phyloP scores from a whole-genome alignment of 2,797 vertebrate genomes.

The Lycodopsis pacificus region DNA sequence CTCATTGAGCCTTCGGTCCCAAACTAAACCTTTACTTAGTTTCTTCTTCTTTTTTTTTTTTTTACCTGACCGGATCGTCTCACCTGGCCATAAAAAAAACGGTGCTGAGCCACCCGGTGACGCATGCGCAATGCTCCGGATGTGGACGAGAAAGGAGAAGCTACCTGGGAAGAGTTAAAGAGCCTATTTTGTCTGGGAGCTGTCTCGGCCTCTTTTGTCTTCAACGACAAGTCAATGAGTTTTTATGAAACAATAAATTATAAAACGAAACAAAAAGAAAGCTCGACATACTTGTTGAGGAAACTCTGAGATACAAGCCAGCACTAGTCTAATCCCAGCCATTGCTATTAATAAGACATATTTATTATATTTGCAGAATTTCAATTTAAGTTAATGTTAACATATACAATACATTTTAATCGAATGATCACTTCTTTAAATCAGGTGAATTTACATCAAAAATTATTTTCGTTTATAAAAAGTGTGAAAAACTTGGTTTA shows the following conservation, averaged over 20 bases:
- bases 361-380: constrained; percentile 6
- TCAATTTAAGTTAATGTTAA: not conserved
- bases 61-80: constrained; percentile 91
- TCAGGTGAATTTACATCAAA: not conserved
- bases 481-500: not conserved
- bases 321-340: not conserved
- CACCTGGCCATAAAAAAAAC: constrained; percentile 96
- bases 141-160: constrained; percentile 72
- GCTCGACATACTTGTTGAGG: not conserved
- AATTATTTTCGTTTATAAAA: not conserved
- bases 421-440: not conserved
- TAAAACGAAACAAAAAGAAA: not conserved
- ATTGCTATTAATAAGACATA: not conserved
- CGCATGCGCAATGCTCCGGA: constrained; percentile 92
- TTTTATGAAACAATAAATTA: not conserved
- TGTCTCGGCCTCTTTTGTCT: not conserved
- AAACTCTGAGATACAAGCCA: not conserved
- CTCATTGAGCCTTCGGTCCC: constrained; percentile 86
- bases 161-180: constrained; percentile 30
- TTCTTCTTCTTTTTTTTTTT: constrained; percentile 71
- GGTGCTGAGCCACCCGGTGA: constrained; percentile 87
- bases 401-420: not conserved
- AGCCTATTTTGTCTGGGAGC: not conserved
- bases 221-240: not conserved
- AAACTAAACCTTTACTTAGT: constrained; percentile 86